Evolutionary conservation across 1,140 invertebrate genomes (phyloP).

Genomic region (Agrilus planipennis): DNA sequence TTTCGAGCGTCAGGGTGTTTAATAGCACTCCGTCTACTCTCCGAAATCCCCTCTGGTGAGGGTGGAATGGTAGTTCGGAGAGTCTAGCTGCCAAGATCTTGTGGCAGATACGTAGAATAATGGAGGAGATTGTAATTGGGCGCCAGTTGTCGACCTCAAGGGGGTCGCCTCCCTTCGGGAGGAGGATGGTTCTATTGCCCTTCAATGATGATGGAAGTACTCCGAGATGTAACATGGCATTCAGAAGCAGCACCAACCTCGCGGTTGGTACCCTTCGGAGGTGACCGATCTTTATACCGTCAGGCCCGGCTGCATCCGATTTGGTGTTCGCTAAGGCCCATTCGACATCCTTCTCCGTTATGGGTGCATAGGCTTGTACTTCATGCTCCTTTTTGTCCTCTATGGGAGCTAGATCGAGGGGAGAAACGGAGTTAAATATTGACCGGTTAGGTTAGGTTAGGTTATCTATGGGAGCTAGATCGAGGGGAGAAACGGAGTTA

Average conservation of each 20-base stretch:
- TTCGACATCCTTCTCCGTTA: neutral
- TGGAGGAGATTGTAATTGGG: neutral
- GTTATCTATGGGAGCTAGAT: no score
- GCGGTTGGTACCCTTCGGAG: neutral
- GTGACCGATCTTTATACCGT: neutral
- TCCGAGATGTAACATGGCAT: neutral
- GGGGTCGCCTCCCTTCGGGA: no score
- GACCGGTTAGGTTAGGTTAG: neutral
- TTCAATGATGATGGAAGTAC: neutral
- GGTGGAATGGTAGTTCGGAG: neutral
- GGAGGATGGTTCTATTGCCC: neutral
- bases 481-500: neutral
- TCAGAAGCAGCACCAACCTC: neutral
- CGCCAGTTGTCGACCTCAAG: conserved; percentile 3
- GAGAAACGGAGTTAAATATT: neutral
- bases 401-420: neutral
- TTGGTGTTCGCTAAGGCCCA: neutral
- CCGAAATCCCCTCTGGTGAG: conserved; percentile 13
- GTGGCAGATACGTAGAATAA: neutral
- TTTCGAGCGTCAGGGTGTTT: conserved; percentile 10
- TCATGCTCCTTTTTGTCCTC: neutral
- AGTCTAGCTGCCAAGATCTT: neutral
- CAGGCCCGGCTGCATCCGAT: neutral
- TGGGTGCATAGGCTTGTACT: neutral
- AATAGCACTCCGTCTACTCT: conserved; percentile 12